A percentile compares a stretch with the other conserved stretches of the same genome.
Conservation (phyloP, 2,888 invertebrate genomes). For the Drosophila melanocephala region DNA sequence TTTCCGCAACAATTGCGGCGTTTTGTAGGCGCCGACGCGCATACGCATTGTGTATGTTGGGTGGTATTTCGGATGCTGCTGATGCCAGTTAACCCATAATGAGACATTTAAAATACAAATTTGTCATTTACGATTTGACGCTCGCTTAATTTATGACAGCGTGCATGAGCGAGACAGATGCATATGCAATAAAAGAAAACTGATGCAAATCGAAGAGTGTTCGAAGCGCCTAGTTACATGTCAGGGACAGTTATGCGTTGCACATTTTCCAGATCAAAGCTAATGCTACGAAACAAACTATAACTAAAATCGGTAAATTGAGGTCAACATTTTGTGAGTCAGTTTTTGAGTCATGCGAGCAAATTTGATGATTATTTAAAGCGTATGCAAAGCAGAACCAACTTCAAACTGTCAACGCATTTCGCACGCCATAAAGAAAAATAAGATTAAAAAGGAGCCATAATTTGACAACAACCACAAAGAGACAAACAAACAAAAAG, state of each 20-base stretch:
- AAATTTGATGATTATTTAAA: constrained; percentile 45
- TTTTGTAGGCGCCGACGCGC: constrained; percentile 16
- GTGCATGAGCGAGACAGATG: constrained; percentile 16
- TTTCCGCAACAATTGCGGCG: constrained; percentile 38
- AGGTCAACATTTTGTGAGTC: constrained; percentile 41
- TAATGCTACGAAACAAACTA: neutral
- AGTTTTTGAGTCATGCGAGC: constrained; percentile 14
- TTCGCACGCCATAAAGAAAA: constrained; percentile 38
- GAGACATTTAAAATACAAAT: constrained; percentile 17
- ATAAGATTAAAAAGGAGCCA: constrained; percentile 41
- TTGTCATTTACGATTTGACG: constrained; percentile 37
- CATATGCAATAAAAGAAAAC: neutral
- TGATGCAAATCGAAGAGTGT: neutral
- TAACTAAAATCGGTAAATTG: constrained; percentile 22
- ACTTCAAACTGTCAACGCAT: constrained; percentile 48
- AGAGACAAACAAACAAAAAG: constrained; percentile 26
- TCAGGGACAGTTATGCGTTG: constrained; percentile 23
- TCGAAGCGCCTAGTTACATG: constrained; percentile 12
- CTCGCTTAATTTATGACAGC: constrained; percentile 51
- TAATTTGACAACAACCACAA: constrained; percentile 4
- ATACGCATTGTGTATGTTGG: constrained; percentile 16
- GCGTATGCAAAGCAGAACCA: constrained; percentile 47
- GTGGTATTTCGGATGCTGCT: constrained; percentile 9
- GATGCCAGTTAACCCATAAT: constrained; percentile 9
- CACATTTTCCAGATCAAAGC: constrained; percentile 1